These are phyloP conservation scores for Ormyrus nitidulus DNA, from an alignment of 2,888 invertebrate species.

Conservation along the genomic window DNA sequence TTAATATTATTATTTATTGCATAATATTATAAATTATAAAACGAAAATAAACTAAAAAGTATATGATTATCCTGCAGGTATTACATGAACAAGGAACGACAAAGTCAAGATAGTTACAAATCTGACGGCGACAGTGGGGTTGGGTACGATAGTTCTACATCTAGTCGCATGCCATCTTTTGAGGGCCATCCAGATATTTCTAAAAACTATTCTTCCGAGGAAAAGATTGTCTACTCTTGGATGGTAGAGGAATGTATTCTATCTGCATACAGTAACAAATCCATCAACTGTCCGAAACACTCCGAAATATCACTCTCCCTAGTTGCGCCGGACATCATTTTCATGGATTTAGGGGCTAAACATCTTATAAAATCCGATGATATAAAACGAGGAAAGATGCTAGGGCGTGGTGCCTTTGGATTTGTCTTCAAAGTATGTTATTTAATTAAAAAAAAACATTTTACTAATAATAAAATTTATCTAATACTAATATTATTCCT, in stretches of 20 bases:
- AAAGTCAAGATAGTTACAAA: constrained; percentile 83
- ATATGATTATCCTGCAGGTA: constrained; percentile 55
- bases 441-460: background rate
- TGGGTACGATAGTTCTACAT: constrained; percentile 84
- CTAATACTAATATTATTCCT: background rate
- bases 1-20: background rate
- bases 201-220: constrained; percentile 70
- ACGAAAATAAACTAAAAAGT: background rate
- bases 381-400: constrained; percentile 84
- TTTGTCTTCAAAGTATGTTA: constrained; percentile 86
- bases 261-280: constrained; percentile 85
- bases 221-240: constrained; percentile 83
- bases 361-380: constrained; percentile 89
- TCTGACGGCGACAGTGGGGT: constrained; percentile 94
- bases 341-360: constrained; percentile 90
- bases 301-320: constrained; percentile 84
- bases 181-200: constrained; percentile 83
- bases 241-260: constrained; percentile 97
- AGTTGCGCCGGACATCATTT: constrained; percentile 95
- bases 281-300: constrained; percentile 88
- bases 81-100: constrained; percentile 70
- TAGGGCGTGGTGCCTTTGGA: constrained; percentile 98
- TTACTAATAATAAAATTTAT: background rate
- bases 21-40: background rate
- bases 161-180: constrained; percentile 89